Base-by-base conservation (phyloP, 2,113 vertebrate species). In the Crotalus horridus region DNA sequence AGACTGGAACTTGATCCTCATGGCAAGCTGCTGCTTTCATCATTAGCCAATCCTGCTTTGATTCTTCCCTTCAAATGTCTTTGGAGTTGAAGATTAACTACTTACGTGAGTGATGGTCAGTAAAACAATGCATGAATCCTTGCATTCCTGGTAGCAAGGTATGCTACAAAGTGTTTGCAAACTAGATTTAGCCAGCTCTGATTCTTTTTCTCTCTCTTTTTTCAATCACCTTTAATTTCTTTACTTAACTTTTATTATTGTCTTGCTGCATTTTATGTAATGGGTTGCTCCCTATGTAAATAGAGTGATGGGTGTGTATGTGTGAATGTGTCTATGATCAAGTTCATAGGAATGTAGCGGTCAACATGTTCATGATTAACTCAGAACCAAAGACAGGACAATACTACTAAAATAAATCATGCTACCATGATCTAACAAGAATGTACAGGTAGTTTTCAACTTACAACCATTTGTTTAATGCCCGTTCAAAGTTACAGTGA, bases 381-480 rank as follows among this genome's bases (percentile, higher is more conserved):
- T 96, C 54, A 92, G 92, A 95, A 94, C 91, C 55, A 93, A 97
- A 94, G 90, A 94, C 26, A 92, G 90, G 90, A 21, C 24, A 58
- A 58, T 88, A 39, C 15, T 64, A 39, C 48, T 93, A 94, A 93
- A 90, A 92, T 91, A 95, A 93, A 94, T 91, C 85, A 89, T 91
- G 51, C 94, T 86, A 90, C 89, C 89, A 90, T 90, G 88, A 89
- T 15, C 26, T 13, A 51, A 51, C 11, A 87, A 51, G 9, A 46
- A 87, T 24, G n/a, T n/a, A 13, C 3, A n/a, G 4, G 11, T n/a
- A 64, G 11, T 64, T 26, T 64, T 12, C 29, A 64, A n/a, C 29
- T n/a, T n/a, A 69, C 61, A 69, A 69, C 61, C 29, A n/a, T 69
- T 69, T 1, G 4, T 69, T 69, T n/a, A 69, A 69, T 69, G 29